A percentile compares a stretch with the other conserved stretches of the same genome.
Evolutionary conservation across 2,888 invertebrate genomes (phyloP).

Genomic region (Capitulum mitella): DNA sequence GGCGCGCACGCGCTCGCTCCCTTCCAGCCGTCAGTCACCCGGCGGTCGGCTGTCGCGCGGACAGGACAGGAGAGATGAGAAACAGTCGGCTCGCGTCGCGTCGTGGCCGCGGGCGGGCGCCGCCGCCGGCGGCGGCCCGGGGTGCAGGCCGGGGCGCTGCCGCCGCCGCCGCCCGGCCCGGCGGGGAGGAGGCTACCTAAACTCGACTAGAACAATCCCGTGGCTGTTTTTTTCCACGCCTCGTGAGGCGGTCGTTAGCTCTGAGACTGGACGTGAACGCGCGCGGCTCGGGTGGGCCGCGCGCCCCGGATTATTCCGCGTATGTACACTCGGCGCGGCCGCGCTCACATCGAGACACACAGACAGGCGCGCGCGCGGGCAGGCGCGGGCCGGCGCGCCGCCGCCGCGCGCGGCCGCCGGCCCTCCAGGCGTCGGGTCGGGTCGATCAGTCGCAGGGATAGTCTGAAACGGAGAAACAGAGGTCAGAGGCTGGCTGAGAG

Average conservation of each 20-base stretch:
- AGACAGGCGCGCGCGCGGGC: not conserved
- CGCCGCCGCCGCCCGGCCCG: not conserved
- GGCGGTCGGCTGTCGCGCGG: not conserved
- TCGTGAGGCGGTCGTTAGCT: not conserved
- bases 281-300: not conserved
- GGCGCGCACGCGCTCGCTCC: not conserved
- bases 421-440: not conserved
- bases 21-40: not conserved
- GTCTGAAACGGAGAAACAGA: not conserved
- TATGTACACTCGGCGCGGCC: not conserved
- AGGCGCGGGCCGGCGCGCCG: not conserved
- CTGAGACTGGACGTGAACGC: not conserved
- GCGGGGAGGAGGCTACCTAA: not conserved
- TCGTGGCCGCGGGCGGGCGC: not conserved
- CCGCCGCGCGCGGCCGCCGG: not conserved
- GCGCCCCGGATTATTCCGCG: not conserved
- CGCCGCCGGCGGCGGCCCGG: not conserved
- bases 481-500: too few species aligned
- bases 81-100: not conserved
- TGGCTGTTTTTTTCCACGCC: not conserved
- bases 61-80: not conserved
- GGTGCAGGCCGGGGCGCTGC: not conserved
- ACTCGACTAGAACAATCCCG: conserved; percentile 22
- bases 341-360: too few species aligned
- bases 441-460: not conserved